A percentile compares a stretch with the other conserved stretches of the same genome.
phyloP scores from a whole-genome alignment of 2,797 vertebrate species.

The Sebastes elongatus region DNA sequence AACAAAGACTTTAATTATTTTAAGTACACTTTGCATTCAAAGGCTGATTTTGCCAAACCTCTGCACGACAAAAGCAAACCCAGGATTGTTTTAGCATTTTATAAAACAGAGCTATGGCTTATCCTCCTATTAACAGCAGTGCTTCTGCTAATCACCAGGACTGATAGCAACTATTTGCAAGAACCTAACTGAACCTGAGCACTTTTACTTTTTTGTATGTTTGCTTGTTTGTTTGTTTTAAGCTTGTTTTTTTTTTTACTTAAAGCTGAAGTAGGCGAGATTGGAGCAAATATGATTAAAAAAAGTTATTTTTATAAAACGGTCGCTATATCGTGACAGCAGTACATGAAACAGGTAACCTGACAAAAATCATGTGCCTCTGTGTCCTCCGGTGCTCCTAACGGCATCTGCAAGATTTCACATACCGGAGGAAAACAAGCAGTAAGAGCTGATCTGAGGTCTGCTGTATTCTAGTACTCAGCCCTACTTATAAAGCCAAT shows the following conservation, averaged over 20 bases:
- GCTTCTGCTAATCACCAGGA: neutral
- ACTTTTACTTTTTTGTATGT: fast-evolving
- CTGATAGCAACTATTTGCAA: neutral
- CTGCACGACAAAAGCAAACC: neutral
- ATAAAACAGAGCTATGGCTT: neutral
- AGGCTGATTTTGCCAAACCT: neutral
- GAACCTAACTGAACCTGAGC: neutral
- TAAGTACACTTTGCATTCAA: neutral
- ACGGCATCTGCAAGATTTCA: too few species aligned
- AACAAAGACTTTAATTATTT: neutral
- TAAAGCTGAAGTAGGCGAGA: too few species aligned
- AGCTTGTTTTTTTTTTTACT: neutral
- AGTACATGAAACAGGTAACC: too few species aligned
- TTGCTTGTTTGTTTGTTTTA: neutral
- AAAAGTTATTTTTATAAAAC: too few species aligned
- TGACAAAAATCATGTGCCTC: too few species aligned
- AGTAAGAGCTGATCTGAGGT: too few species aligned
- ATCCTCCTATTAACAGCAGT: neutral
- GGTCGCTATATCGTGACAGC: too few species aligned
- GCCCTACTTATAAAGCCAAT: neutral
- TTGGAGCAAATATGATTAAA: too few species aligned
- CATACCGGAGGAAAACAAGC: too few species aligned
- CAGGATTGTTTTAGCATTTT: neutral
- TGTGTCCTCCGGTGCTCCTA: fast-evolving
- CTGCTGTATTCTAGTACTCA: neutral